A percentile compares a stretch with the other conserved stretches of the same genome.
Evolutionary conservation across 2,113 vertebrate genomes (phyloP).

Genomic region (Numida meleagris): DNA sequence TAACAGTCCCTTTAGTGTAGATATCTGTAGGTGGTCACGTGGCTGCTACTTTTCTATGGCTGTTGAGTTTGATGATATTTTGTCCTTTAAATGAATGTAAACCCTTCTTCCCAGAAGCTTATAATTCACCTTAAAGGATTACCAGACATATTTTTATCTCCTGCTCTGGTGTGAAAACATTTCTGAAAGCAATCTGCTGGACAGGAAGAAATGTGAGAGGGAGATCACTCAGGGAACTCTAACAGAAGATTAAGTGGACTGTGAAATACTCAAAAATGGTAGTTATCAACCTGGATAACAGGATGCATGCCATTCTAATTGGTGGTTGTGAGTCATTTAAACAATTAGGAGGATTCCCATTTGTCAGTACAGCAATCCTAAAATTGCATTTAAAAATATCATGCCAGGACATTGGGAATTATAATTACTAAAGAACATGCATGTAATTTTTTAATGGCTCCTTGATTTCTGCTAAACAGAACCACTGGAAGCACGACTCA

Average conservation of each 20-base stretch:
- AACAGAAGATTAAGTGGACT: constrained; percentile 61
- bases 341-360: constrained; percentile 60
- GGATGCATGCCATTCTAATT: constrained; percentile 49
- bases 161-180: constrained; percentile 8
- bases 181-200: constrained; percentile 23
- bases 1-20: not conserved
- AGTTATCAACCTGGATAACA: constrained; percentile 68
- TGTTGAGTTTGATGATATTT: not conserved
- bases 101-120: not conserved
- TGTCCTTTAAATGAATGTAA: not conserved
- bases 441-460: not conserved
- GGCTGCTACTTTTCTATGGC: not conserved
- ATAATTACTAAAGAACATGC: not conserved
- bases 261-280: constrained; percentile 55
- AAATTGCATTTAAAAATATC: constrained; percentile 47
- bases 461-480: not conserved
- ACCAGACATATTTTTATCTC: constrained; percentile 40
- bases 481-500: not conserved
- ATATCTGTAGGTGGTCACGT: not conserved
- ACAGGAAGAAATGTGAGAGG: constrained; percentile 31
- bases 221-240: constrained; percentile 22
- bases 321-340: constrained; percentile 52
- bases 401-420: constrained; percentile 15
- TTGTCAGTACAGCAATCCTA: constrained; percentile 56
- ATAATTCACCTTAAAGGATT: constrained; percentile 29